phyloP scores from a whole-genome alignment of 2,113 vertebrate species.

The Mus spicilegus region DNA sequence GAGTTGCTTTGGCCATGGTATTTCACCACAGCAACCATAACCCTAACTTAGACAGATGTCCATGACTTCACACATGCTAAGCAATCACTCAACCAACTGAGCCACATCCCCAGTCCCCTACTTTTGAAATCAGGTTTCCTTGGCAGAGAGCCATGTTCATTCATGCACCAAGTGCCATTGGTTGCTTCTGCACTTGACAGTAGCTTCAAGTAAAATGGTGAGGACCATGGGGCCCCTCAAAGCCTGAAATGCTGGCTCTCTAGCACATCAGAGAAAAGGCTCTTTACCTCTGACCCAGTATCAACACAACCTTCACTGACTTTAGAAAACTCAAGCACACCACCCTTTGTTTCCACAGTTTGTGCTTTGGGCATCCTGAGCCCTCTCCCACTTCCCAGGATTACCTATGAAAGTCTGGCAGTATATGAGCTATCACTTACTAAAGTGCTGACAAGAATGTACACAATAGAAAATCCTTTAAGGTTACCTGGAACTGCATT shows the following conservation, averaged over 20 bases:
- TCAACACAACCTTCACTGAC: not conserved
- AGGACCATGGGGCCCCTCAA: not conserved
- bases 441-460: not conserved
- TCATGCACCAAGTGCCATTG: not conserved
- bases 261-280: not conserved
- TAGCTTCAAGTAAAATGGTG: not conserved
- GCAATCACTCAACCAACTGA: not conserved
- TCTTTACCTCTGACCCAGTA: not conserved
- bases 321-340: not conserved
- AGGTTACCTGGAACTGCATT: not conserved
- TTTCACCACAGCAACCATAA: not conserved
- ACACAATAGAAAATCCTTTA: constrained; percentile 26
- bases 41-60: not conserved
- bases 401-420: constrained; percentile 6
- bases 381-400: not conserved
- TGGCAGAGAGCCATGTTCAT: not conserved
- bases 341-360: not conserved
- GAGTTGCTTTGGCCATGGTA: not conserved
- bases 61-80: not conserved
- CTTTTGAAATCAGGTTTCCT: constrained; percentile 43
- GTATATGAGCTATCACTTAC: not conserved
- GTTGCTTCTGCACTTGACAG: not conserved
- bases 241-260: not conserved
- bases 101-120: not conserved
- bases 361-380: not conserved